Evolutionary conservation across 1,140 invertebrate genomes (phyloP), one percentile per base, ranked within the genome.

Genomic region (Pogonomyrmex californicus): DNA sequence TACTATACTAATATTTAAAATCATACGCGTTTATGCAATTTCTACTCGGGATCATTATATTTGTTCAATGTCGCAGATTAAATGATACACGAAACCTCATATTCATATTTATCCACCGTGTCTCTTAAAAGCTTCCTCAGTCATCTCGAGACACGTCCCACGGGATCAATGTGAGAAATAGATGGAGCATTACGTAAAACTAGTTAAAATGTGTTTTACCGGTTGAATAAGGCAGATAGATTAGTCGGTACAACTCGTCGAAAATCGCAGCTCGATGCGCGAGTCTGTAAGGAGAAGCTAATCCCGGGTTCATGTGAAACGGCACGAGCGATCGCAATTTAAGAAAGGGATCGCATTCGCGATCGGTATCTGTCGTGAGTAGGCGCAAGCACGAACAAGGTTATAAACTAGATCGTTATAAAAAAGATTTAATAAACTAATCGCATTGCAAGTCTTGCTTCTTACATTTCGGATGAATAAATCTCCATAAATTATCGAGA

Each of bases 241-340:
- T 83, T 83, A 83, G 79, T 36, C 54, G 54, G 68, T 62, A 81
- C 63, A 23, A 54, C 62, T 12, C 79, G 33, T 83, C 79, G 68
- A 83, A 83, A 83, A 83, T 83, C 79, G 68, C 41, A 33, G 44
- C n/a, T 17, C 47, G 79, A 60, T 33, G 41, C 78, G 51, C 78
- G 51, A 71, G 51, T 58, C 30, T 12, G 54, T 73, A 73, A 75
- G 49, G 38, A 81, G 65, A n/a, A 4, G 44, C 54, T 83, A 83
- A 83, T 83, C 79, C 79, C 7, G 38, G n/a, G 54, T 49, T 49
- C 68, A 54, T 83, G 68, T 83, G 79, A 83, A 83, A 54, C 54
- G 68, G 68, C 79, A 83, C 79, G 79, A 58, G 79, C 79, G 68
- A 60, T 83, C 79, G 56, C 68, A 73, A 83, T 83, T 83, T 83